Base-by-base conservation (phyloP, 2,888 invertebrate genomes). In the Lithophane socia region DNA sequence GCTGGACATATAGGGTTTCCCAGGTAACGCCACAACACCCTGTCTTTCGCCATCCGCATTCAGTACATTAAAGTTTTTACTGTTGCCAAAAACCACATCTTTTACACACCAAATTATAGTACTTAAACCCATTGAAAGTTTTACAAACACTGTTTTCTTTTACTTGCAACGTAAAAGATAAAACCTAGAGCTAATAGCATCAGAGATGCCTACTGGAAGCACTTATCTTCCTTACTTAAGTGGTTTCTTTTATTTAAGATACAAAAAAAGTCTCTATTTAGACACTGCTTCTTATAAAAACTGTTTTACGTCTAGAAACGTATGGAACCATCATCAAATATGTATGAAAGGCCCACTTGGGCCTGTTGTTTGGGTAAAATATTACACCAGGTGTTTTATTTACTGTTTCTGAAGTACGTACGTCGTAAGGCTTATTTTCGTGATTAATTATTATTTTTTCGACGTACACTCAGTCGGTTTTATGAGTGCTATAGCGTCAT, bases 311-410 rank as follows among this genome's bases (percentile, higher is more conserved):
- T 66, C 63, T 54, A 54, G 16, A 60, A 71, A 18, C 5, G n/a
- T 67, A 70, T 42, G 69, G 60, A 58, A 68, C 21, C 37, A 63
- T 73, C 61, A 29, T 75, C 68, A 80, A 84, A 84, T 80, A 82
- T 82, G 65, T 69, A 82, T 80, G 63, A 61, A 69, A 63, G 58
- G 29, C 37, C 16, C 63, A 65, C 29, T 69, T 80, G 64, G 56
- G 9, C 29, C 68, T 44, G 49, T 58, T 84, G n/a, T 66, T 69
- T 63, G 9, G n/a, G 10, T 72, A 54, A 80, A 80, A 73, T 80
- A 84, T 61, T 80, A 73, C 75, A 63, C 52, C 37, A 65, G 61
- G 37, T 82, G 29, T 85, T 84, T 82, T 82, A 80, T 85, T 82
- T 69, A 85, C 65, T 65, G 16, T 64, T 63, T 75, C 13, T 72